phyloP scores from a whole-genome alignment of 2,113 vertebrate species.

The Plecturocebus donacophilus region DNA sequence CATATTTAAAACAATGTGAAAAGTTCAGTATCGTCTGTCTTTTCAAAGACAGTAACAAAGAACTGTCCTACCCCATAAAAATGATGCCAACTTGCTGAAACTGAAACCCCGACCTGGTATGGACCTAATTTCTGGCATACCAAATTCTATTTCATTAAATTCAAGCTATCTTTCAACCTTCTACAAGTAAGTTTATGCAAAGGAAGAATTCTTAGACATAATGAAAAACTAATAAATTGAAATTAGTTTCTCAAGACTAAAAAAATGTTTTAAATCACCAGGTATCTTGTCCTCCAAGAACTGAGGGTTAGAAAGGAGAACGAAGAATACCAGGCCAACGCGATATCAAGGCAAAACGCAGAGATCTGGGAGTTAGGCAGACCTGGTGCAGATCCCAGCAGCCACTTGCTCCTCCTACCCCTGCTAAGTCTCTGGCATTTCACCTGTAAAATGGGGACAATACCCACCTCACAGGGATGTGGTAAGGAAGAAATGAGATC shows the following conservation, averaged over 20 bases:
- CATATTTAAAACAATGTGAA: neutral
- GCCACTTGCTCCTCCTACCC: neutral
- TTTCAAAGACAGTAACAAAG: neutral
- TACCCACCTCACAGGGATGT: neutral
- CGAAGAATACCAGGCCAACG: neutral
- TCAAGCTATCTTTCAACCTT: neutral
- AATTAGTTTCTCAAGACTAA: slow-evolving; percentile 26
- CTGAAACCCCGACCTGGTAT: neutral
- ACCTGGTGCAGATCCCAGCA: neutral
- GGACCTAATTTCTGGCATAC: neutral
- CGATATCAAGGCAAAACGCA: neutral
- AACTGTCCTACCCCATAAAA: neutral
- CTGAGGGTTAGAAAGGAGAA: neutral
- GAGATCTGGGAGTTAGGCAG: neutral
- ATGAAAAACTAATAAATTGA: neutral
- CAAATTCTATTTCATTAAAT: slow-evolving; percentile 24
- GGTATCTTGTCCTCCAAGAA: neutral
- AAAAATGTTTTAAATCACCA: neutral
- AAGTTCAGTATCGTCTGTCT: neutral
- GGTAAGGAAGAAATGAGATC: neutral
- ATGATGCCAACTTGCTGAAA: neutral
- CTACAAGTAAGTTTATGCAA: neutral
- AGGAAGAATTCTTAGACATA: neutral
- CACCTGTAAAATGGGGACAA: neutral
- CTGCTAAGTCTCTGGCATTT: neutral